A percentile compares a stretch with the other conserved stretches of the same genome.
phyloP scores from a whole-genome alignment of 2,888 invertebrate genomes.

The Pyrgus malvae region DNA sequence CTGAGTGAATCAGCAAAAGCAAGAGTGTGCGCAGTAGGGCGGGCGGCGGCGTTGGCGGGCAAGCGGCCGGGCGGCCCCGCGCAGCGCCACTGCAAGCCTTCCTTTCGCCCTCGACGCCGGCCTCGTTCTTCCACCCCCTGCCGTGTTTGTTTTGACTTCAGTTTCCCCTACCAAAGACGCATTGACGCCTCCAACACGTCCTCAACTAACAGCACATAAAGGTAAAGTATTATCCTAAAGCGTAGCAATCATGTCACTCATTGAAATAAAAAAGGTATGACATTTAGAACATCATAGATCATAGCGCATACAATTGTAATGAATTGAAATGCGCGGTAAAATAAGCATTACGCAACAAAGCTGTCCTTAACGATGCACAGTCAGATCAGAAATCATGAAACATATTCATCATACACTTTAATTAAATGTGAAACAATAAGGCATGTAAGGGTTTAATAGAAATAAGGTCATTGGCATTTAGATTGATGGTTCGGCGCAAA shows the following conservation, averaged over 20 bases:
- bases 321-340: neutral
- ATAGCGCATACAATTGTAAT: too few relatives aligned
- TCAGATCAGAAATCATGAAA: neutral
- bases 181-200: neutral
- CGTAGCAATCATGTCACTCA: neutral
- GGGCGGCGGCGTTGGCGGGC: too few relatives aligned
- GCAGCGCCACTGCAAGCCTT: conserved; percentile 47
- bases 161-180: conserved; percentile 1
- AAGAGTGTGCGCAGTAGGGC: conserved; percentile 55
- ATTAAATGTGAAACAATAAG: neutral
- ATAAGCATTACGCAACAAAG: neutral
- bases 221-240: neutral
- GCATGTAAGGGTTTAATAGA: neutral
- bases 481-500: neutral
- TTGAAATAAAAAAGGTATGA: neutral
- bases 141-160: conserved; percentile 16
- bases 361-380: neutral
- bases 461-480: neutral
- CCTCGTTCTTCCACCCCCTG: conserved; percentile 3
- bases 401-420: too few relatives aligned
- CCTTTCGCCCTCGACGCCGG: conserved; percentile 48
- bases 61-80: too few relatives aligned
- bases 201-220: neutral
- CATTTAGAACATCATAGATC: too few relatives aligned
- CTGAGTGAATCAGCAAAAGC: conserved; percentile 3